Base-by-base conservation (phyloP, 2,888 invertebrate genomes). In the Patella caerulea region DNA sequence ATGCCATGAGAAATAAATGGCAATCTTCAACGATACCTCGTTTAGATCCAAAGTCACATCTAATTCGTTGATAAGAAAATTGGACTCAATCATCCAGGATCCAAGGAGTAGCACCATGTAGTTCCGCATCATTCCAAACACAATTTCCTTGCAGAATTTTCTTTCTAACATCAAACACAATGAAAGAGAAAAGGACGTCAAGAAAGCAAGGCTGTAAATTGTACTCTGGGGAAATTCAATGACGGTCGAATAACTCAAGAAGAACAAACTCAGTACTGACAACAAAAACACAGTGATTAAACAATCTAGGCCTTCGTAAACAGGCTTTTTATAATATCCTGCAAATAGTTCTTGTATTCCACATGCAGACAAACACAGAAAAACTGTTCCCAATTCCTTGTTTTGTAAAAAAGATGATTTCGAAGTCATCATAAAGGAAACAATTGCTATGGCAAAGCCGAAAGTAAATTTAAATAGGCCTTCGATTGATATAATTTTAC, bases 1-100 rank as follows among this genome's bases (percentile, higher is more conserved):
- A 54, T 83, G 83, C 81, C 78, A 82, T 0, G 79, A 72, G 59
- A 81, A 83, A 53, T 80, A 82, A 74, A 81, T 79, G 14, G 79
- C 76, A 15, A 54, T 45, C 34, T 69, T 72, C 4, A 24, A 52
- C 5, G 73, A 45, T 53, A 29, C n/a, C 54, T 69, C 55, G n/a
- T 59, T 70, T 73, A 77, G 52, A 9, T 45, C 74, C 34, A 65
- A 54, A 4, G 72, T 24, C 4, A 71, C 34, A 14, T 76, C 45
- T 54, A 70, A 59, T 54, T 75, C 77, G 12, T 55, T 34, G 34
- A 74, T 3, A 0, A 82, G 59, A 9, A 78, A 56, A 15, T 76
- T 73, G 17, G 79, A 72, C 52, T 83, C 81, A 7, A 82, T 70
- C 45, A 75, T 70, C 82, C 82, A 83, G 24, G 83, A 78, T 59